Evolutionary conservation across 2,113 vertebrate species (phyloP).

Genomic region (Phyllostomus discolor): DNA sequence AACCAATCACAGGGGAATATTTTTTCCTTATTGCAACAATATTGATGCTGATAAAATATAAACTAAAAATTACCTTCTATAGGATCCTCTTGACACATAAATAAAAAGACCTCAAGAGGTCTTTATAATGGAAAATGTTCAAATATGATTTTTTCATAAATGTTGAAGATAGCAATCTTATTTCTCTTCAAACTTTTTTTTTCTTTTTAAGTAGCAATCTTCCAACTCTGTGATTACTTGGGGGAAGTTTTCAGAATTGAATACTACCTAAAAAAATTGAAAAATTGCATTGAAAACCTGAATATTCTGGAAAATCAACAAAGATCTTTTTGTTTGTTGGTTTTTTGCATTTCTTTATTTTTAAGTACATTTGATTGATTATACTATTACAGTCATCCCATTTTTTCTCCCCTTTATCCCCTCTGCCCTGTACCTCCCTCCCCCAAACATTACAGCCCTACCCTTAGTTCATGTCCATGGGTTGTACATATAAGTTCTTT

Average conservation of each 20-base stretch:
- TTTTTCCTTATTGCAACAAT: not conserved
- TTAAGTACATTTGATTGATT: too few relatives aligned
- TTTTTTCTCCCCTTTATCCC: too few relatives aligned
- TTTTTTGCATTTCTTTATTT: too few relatives aligned
- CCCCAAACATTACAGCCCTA: too few relatives aligned
- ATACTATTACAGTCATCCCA: too few relatives aligned
- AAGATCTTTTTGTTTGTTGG: not conserved
- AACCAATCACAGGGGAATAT: not conserved
- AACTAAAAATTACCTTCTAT: not conserved
- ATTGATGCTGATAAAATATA: not conserved
- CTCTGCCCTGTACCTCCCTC: too few relatives aligned
- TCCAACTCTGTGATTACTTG: not conserved
- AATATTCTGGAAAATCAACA: not conserved
- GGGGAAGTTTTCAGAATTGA: not conserved
- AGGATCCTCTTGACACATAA: not conserved
- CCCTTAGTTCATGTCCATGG: too few relatives aligned
- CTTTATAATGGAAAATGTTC: not conserved
- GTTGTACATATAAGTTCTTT: too few relatives aligned
- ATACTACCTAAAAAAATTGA: not conserved
- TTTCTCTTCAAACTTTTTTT: not conserved
- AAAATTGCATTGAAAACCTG: not conserved
- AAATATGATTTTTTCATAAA: not conserved
- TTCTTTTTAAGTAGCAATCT: not conserved
- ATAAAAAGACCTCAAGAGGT: not conserved
- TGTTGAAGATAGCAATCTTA: not conserved